phyloP scores from a whole-genome alignment of 2,888 invertebrate genomes.

The Euplagia quadripunctaria region DNA sequence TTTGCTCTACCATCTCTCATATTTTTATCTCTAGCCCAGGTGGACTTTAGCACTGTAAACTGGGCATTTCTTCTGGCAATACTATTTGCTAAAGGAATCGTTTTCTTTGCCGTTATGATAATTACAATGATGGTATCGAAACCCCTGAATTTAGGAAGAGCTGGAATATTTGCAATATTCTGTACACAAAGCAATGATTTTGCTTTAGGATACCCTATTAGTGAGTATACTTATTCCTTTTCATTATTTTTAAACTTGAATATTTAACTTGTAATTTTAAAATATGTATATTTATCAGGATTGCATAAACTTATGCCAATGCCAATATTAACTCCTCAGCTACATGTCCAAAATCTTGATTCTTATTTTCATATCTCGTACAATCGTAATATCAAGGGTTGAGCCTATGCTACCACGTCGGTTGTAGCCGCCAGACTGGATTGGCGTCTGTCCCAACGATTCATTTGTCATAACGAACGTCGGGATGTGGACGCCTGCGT shows the following conservation, averaged over 20 bases:
- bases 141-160: slow-evolving; percentile 93
- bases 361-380: neutral
- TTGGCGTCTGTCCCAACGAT: no score
- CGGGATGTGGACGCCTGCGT: no score
- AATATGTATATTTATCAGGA: no score
- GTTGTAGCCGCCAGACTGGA: no score
- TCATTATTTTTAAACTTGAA: neutral
- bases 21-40: slow-evolving; percentile 94
- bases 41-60: slow-evolving; percentile 94
- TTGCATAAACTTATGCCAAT: no score
- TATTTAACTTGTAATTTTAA: neutral
- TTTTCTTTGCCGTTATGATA: slow-evolving; percentile 93
- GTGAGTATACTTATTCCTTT: slow-evolving; percentile 83
- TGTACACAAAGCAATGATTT: slow-evolving; percentile 99
- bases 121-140: slow-evolving; percentile 93
- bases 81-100: slow-evolving; percentile 93
- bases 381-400: no score
- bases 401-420: no score
- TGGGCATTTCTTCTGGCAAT: slow-evolving; percentile 97
- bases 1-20: slow-evolving; percentile 97
- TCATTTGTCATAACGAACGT: no score
- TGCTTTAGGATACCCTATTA: slow-evolving; percentile 97
- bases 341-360: neutral
- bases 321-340: neutral
- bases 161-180: slow-evolving; percentile 97